phyloP scores from a whole-genome alignment of 2,888 invertebrate genomes.

The Cepaea hortensis region DNA sequence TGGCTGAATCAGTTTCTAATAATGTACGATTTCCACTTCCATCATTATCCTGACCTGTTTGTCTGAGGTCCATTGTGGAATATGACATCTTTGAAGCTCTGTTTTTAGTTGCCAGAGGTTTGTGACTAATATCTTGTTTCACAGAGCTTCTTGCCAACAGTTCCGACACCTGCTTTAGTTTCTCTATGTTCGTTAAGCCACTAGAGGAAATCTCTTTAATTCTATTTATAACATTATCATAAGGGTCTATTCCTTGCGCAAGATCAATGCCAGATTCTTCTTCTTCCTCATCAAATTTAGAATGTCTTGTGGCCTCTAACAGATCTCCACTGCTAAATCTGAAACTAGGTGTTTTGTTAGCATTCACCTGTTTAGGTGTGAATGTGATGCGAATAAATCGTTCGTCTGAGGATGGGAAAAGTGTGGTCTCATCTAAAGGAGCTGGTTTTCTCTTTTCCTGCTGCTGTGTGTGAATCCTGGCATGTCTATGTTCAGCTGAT shows the following conservation, averaged over 20 bases:
- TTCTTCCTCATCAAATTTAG: neutral
- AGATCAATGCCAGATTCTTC: slow-evolving; percentile 52
- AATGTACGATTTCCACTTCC: neutral
- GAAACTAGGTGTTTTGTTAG: neutral
- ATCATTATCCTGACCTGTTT: neutral
- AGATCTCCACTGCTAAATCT: slow-evolving; percentile 26
- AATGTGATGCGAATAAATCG: slow-evolving; percentile 52
- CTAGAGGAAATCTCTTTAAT: slow-evolving; percentile 53
- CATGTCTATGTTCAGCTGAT: neutral
- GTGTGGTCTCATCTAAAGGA: neutral
- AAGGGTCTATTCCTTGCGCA: slow-evolving; percentile 47
- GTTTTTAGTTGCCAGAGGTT: neutral
- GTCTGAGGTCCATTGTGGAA: slow-evolving; percentile 44
- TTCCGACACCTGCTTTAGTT: slow-evolving; percentile 50
- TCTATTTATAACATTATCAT: slow-evolving; percentile 48
- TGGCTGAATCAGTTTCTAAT: neutral
- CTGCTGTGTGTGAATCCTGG: neutral
- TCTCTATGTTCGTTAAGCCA: slow-evolving; percentile 47
- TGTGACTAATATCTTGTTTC: neutral
- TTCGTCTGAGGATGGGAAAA: slow-evolving; percentile 24
- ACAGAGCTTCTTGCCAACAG: slow-evolving; percentile 32
- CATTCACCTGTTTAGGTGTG: slow-evolving; percentile 40
- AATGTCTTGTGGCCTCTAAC: neutral
- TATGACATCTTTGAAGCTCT: slow-evolving; percentile 32
- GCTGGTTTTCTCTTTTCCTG: neutral